Evolutionary conservation across 92 coral and sea anemone species (phyloP), one percentile per base, ranked within the genome.

Genomic region (Epizoanthus fatuus): DNA sequence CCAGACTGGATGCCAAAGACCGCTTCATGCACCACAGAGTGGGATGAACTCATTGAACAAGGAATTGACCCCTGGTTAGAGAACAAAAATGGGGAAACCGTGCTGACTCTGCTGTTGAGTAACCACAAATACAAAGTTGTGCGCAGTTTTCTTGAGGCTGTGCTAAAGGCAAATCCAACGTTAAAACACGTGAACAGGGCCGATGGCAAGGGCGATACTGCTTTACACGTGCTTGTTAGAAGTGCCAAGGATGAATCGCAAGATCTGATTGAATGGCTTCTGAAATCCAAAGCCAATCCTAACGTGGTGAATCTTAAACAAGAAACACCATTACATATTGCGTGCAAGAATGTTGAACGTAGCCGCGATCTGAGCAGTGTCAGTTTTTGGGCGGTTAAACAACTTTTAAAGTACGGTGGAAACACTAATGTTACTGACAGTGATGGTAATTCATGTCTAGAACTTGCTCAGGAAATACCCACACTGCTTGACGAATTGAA

Each of bases 381-480:
- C 39, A 62, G 32, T 19, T 62, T 62, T 25, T 29, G 35, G 14
- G 35, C 35, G 14, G 32, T 64, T 8, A 35, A 64, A 19, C 32
- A 19, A 37, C 19, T 68, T 7, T 35, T n/a, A 9, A 15, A 7
- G 19, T 15, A 70, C 53, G 62, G 78, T 2, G 94, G 91, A n/a
- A 69, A 59, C 59, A 22, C 5, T 10, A 39, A 20, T 1, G 7
- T 74, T 52, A 19, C 6, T 3, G 83, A 88, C 69, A 29, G 44
- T 47, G 4, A 52, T 25, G 87, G 83, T 7, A 14, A 14, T 9
- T 29, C 63, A 4, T 87, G 91, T 52, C 22, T 35, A 16, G 76
- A 53, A 2, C 5, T 86, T 32, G 59, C 53, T 15, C 42, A 15
- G 17, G 45, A 74, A 37, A 37, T 42, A 5, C 47, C 13, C 40